Percentiles rank a stretch among this genome's conserved stretches.
phyloP scores from a whole-genome alignment of 2,113 vertebrate genomes.

The Arenaria interpres region DNA sequence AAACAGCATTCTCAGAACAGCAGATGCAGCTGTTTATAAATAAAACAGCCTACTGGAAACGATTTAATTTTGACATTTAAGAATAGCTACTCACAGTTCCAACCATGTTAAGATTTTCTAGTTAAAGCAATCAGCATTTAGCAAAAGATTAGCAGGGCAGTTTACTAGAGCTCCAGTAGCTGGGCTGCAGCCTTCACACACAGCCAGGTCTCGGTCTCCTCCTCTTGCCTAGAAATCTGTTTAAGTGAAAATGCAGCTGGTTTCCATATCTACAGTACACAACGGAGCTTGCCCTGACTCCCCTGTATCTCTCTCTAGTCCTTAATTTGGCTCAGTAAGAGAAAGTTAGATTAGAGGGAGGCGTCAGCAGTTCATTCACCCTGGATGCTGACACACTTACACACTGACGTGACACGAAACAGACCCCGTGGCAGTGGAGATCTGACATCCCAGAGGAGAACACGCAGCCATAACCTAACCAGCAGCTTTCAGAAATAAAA shows the following conservation, averaged over 20 bases:
- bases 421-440: neutral
- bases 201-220: neutral
- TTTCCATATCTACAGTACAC: neutral
- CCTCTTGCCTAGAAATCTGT: neutral
- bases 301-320: neutral
- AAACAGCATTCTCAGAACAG: neutral
- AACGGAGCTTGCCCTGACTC: neutral
- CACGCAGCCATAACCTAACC: neutral
- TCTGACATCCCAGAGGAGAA: neutral
- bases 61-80: neutral
- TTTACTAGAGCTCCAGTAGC: neutral
- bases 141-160: neutral
- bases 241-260: neutral
- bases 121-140: neutral
- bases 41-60: neutral
- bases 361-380: neutral
- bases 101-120: neutral
- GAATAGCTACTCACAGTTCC: neutral
- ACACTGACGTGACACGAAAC: accelerated
- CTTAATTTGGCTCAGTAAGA: neutral
- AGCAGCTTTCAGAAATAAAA: neutral
- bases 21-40: neutral
- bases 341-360: neutral
- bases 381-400: neutral
- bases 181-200: too few species aligned